These are phyloP conservation scores for Dolichotis patagonum DNA, from an alignment of 2,113 vertebrate species.

Conservation along the genomic window DNA sequence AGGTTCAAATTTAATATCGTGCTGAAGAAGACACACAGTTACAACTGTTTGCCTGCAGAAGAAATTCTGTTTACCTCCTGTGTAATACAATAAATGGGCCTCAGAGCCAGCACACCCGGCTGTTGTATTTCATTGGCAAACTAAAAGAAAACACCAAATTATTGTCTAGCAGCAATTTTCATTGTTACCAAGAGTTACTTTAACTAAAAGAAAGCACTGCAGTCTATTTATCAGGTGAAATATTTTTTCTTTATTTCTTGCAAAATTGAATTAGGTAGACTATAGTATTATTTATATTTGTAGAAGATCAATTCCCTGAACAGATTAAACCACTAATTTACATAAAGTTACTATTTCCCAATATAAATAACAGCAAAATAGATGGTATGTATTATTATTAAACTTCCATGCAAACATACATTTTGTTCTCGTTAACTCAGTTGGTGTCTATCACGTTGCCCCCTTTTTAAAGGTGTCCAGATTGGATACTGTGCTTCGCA, in stretches of 20 bases:
- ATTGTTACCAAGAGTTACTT: conserved; percentile 51
- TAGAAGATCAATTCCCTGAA: conserved; percentile 51
- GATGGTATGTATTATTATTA: conserved; percentile 1
- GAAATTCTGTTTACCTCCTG: conserved; percentile 68
- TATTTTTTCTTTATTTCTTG: not conserved
- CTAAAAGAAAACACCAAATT: conserved; percentile 45
- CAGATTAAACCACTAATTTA: conserved; percentile 62
- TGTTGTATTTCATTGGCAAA: conserved; percentile 60
- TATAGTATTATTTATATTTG: conserved; percentile 58
- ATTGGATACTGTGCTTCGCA: not conserved
- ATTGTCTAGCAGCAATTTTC: conserved; percentile 60
- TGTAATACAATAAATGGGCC: conserved; percentile 57
- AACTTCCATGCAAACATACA: conserved; percentile 47
- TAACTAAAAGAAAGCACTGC: conserved; percentile 49
- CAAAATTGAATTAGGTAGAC: conserved; percentile 59
- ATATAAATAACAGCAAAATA: conserved; percentile 48
- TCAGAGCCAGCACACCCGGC: conserved; percentile 39
- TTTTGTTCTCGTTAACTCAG: not conserved
- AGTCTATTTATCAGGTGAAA: not conserved
- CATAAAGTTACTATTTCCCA: conserved; percentile 61
- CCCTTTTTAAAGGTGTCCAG: not conserved
- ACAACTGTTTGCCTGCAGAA: conserved; percentile 54
- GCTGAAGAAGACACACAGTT: conserved; percentile 51
- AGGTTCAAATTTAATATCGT: conserved; percentile 63
- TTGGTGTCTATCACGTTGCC: not conserved